Evolutionary conservation across 2,888 invertebrate species (phyloP).

Genomic region (Polydesmus complanatus): DNA sequence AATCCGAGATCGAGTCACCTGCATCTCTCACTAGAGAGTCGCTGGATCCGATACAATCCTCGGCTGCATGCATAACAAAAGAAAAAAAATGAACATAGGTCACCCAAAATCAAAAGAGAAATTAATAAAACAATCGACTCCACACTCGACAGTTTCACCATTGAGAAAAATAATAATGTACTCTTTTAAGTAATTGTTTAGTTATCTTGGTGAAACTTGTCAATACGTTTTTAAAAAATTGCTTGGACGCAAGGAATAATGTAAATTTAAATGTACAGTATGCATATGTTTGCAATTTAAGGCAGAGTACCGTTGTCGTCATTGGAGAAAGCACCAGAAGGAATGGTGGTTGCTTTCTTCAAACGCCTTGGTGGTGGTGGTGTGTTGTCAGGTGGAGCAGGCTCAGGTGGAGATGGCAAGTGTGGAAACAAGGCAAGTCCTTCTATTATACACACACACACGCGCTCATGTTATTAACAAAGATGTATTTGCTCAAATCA

Average conservation of each 20-base stretch:
- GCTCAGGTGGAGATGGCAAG: slow-evolving; percentile 69
- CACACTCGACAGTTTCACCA: not conserved
- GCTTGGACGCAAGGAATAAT: too few species aligned
- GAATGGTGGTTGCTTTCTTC: slow-evolving; percentile 29
- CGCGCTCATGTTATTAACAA: not conserved
- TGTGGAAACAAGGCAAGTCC: slow-evolving; percentile 72
- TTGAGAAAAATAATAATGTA: not conserved
- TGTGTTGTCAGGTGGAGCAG: slow-evolving; percentile 58
- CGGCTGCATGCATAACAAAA: slow-evolving; percentile 21
- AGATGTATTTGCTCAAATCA: not conserved
- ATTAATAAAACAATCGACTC: slow-evolving; percentile 25
- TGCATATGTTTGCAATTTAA: not conserved
- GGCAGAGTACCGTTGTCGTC: slow-evolving; percentile 41
- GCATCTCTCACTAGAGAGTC: slow-evolving; percentile 23
- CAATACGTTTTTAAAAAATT: too few species aligned
- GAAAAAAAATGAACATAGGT: slow-evolving; percentile 17
- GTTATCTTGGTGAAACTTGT: not conserved
- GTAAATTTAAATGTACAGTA: too few species aligned
- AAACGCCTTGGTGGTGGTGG: slow-evolving; percentile 34
- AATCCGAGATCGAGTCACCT: too few species aligned
- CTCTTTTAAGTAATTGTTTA: not conserved
- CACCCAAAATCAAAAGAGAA: slow-evolving; percentile 8
- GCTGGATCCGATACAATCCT: slow-evolving; percentile 22
- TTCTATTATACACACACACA: slow-evolving; percentile 26
- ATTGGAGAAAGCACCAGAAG: slow-evolving; percentile 38